Evolutionary conservation across 2,888 invertebrate species (phyloP).

Genomic region (Nephrotoma guestfalica): DNA sequence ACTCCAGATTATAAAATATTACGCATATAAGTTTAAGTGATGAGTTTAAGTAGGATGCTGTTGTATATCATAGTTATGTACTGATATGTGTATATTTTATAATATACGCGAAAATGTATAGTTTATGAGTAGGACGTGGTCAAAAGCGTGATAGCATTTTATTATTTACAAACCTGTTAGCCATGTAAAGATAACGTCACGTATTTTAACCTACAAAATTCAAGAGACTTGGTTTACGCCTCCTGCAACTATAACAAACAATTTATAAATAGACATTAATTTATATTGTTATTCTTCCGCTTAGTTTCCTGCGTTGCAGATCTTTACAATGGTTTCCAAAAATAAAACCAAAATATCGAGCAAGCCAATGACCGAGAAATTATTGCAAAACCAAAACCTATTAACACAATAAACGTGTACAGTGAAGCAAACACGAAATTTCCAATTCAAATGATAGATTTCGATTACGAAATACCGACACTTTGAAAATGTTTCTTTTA

Average conservation of each 20-base stretch:
- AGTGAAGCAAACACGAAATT: background rate
- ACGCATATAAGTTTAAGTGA: background rate
- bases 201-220: background rate
- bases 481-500: background rate
- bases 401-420: background rate
- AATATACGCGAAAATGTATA: background rate
- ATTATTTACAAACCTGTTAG: no score
- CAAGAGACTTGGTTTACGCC: no score
- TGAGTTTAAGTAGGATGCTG: background rate
- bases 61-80: background rate
- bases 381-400: background rate
- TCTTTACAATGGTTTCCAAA: background rate
- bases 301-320: background rate
- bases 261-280: no score
- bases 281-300: no score
- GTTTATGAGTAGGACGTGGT: background rate
- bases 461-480: background rate
- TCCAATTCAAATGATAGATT: background rate
- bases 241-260: no score
- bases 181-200: background rate
- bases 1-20: background rate
- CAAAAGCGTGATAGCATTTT: background rate
- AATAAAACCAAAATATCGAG: background rate
- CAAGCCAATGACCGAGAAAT: background rate
- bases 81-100: background rate